Base-by-base conservation (phyloP, 35 echinoderm and acorn worm species). In the Stichopus chloronotus region DNA sequence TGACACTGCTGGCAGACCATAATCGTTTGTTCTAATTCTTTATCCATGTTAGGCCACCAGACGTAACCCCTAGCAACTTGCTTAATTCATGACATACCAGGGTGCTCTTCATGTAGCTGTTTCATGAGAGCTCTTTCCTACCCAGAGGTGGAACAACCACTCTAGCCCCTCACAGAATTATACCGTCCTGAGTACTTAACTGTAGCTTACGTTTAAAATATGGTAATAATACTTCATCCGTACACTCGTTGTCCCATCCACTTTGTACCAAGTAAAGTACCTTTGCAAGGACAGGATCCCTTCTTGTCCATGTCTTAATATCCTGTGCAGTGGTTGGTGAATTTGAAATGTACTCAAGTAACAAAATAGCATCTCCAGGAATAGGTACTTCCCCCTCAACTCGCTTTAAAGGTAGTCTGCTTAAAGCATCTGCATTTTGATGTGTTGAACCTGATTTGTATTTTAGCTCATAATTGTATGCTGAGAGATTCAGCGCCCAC, bases 21-120 rank as follows among this genome's bases (percentile, higher is more conserved):
- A 16, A 94, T 91, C 4, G 57, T 90, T 0, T 17, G 55, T 82
- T 97, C 80, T 9, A 96, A 56, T 24, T 96, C 52, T 7, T 82
- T 11, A 63, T 92, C 92, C 7, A 96, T 85, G 13, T 43, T 43
- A 20, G 92, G 84, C 92, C 95, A 93, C 93, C 83, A 97, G 6
- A 97, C 58, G 25, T 94, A 94, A 57, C 95, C 94, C 23, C 93
- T 78, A 17, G 96, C 96, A 14, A 95, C 25, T 84, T 90, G 13
- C 72, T 95, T 98, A 80, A 95, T 98, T 2, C 84, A n/a, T 3
- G 57, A 86, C 17, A 95, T 94, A 19, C 90, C 92, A 24, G 93
- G 92, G 86, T 98, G 92, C 19, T 78, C 86, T 20, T 94, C 84
- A 84, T 98, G 90, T 7, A 98, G 90, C 88, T 95, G 65, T 58